Evolutionary conservation across 1,140 invertebrate genomes (phyloP).

Genomic region (Drosophila melanogaster): Release_6_plus_ISO1_MT NC_004354.4:8999501-9000000

Average conservation of each 20-base stretch:
- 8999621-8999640: slow-evolving; percentile 78
- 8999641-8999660: slow-evolving; percentile 61
- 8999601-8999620: slow-evolving; percentile 42
- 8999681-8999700: slow-evolving; percentile 10
- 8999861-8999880: slow-evolving; percentile 8
- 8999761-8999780: slow-evolving; percentile 1
- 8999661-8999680: slow-evolving; percentile 56
- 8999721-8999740: slow-evolving; percentile 10
- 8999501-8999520: slow-evolving; percentile 12
- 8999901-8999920: not conserved
- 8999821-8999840: slow-evolving; percentile 30
- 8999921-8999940: not conserved
- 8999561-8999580: not conserved
- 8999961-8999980: slow-evolving; percentile 2
- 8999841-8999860: slow-evolving; percentile 5
- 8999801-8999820: slow-evolving; percentile 10
- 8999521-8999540: not conserved
- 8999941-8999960: not conserved
- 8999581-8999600: slow-evolving; percentile 14
- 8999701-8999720: slow-evolving; percentile 29
- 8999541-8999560: slow-evolving; percentile 19
- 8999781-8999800: slow-evolving; percentile 8
- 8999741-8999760: slow-evolving; percentile 13
- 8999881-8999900: slow-evolving; percentile 1
- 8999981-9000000: slow-evolving; percentile 20